Conservation (phyloP, 92 coral and sea anemone species). For the Phenganax stokvisi region DNA sequence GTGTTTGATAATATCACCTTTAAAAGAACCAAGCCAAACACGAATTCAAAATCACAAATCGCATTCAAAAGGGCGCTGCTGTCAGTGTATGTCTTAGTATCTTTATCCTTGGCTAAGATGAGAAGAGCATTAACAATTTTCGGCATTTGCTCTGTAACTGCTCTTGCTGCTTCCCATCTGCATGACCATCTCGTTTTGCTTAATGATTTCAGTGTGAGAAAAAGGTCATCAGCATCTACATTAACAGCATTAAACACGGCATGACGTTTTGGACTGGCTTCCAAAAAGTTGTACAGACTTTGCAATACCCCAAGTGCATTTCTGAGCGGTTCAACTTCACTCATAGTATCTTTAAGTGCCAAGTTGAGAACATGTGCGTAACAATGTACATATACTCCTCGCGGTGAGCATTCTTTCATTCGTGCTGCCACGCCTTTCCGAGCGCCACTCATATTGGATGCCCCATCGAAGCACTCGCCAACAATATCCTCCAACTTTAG, state of each 20-base stretch:
- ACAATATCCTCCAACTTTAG: constrained; percentile 3
- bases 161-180: constrained; percentile 21
- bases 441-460: no score
- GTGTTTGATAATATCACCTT: constrained; percentile 19
- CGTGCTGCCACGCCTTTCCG: background rate
- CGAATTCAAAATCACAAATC: constrained; percentile 13
- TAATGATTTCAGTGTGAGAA: constrained; percentile 8
- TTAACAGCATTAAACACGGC: background rate
- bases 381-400: background rate
- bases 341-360: constrained; percentile 9
- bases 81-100: background rate
- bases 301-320: background rate
- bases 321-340: constrained; percentile 8
- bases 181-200: constrained; percentile 10
- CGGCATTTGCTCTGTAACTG: background rate
- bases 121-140: constrained; percentile 19
- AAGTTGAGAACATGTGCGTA: constrained; percentile 7
- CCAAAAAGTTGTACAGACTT: background rate
- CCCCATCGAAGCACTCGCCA: background rate
- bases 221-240: background rate
- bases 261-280: constrained; percentile 14
- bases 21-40: constrained; percentile 5
- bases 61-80: constrained; percentile 22
- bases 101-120: constrained; percentile 13
- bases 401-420: constrained; percentile 9